Conservation (phyloP, 1,140 invertebrate genomes). For the Lanistes nyassanus region DNA sequence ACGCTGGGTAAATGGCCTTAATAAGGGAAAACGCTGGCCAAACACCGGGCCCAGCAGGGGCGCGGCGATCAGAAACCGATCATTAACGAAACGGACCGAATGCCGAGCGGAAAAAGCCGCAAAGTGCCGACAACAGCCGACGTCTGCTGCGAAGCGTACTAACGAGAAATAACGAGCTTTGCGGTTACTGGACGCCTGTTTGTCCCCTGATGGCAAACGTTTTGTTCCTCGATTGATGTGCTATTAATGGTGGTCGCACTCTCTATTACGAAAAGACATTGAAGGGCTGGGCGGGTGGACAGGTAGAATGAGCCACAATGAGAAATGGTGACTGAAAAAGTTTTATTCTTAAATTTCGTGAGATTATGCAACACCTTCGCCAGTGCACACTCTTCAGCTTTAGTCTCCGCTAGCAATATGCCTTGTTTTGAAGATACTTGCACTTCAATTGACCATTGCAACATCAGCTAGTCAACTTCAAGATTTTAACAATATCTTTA, state of each 20-base stretch:
- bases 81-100: constrained; percentile 23
- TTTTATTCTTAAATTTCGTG: too few species aligned
- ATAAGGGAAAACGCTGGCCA: constrained; percentile 18
- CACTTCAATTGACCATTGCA: too few species aligned
- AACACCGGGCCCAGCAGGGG: constrained; percentile 14
- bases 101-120: constrained; percentile 1
- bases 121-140: constrained; percentile 16
- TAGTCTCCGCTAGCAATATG: too few species aligned
- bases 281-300: too few species aligned
- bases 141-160: constrained; percentile 12
- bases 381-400: too few species aligned
- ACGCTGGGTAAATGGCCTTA: constrained; percentile 3
- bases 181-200: not conserved
- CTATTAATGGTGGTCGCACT: not conserved
- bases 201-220: not conserved
- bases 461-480: too few species aligned
- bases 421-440: too few species aligned
- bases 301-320: too few species aligned
- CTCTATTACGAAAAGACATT: too few species aligned
- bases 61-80: constrained; percentile 10
- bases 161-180: constrained; percentile 8
- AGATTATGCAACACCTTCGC: too few species aligned
- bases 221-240: not conserved
- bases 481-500: too few species aligned
- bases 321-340: too few species aligned